A percentile compares a stretch with the other conserved stretches of the same genome.
These are phyloP conservation scores for Dasysyrphus tricinctus DNA, from an alignment of 2,888 invertebrate species.

Conservation along the genomic window DNA sequence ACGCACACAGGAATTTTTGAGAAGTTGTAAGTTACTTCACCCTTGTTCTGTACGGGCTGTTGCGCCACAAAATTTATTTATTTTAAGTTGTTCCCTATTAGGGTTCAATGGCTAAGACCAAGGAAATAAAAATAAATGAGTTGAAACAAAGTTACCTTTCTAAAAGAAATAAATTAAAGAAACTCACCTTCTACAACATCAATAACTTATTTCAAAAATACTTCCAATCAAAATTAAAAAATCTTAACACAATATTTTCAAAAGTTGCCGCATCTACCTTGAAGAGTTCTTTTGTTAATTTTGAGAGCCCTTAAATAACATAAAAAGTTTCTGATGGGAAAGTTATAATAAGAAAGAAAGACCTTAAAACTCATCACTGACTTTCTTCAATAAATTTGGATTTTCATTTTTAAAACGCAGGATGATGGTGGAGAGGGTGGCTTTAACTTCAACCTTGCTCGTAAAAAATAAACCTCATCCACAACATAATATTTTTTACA, in stretches of 20 bases:
- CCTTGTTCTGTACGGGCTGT: too few relatives aligned
- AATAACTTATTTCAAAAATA: constrained; percentile 13
- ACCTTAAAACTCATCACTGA: constrained; percentile 18
- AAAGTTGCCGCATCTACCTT: constrained; percentile 4
- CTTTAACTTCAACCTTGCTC: neutral
- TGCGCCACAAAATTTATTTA: too few relatives aligned
- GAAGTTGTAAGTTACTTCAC: too few relatives aligned
- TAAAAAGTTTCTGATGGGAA: neutral
- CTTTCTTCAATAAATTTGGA: constrained; percentile 18
- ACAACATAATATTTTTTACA: constrained; percentile 1
- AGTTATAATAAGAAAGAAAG: neutral
- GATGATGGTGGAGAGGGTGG: neutral
- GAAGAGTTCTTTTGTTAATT: neutral
- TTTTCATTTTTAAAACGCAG: neutral
- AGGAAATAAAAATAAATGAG: neutral
- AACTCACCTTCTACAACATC: neutral
- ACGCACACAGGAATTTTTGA: too few relatives aligned
- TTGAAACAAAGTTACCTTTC: neutral
- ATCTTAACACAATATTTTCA: constrained; percentile 4
- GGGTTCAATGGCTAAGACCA: too few relatives aligned
- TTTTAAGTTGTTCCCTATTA: too few relatives aligned
- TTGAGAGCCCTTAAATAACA: constrained; percentile 3
- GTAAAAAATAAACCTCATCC: constrained; percentile 2
- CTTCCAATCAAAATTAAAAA: constrained; percentile 3
- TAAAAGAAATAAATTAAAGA: neutral